phyloP scores from a whole-genome alignment of 2,113 vertebrate genomes.

The Herpailurus yagouaroundi region DNA sequence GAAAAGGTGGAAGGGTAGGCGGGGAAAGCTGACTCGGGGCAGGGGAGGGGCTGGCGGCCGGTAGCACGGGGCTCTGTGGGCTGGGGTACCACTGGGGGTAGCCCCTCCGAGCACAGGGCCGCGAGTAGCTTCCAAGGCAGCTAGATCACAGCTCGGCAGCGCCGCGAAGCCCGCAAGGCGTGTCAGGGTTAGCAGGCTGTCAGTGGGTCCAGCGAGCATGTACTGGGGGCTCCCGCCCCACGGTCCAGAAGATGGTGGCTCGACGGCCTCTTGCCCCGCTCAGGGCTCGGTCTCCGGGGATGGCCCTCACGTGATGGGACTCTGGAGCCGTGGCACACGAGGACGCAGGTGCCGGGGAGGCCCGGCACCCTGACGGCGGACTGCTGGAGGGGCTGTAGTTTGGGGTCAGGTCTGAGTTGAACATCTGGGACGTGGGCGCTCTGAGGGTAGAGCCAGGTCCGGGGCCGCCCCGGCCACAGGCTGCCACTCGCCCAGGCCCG shows the following conservation, averaged over 20 bases:
- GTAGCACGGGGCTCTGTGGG: accelerated
- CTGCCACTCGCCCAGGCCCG: not conserved
- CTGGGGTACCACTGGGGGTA: accelerated
- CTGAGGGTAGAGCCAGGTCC: not conserved
- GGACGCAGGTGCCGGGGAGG: not conserved
- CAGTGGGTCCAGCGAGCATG: not conserved
- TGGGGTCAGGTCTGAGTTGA: not conserved
- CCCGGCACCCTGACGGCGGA: not conserved
- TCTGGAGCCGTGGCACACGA: not conserved
- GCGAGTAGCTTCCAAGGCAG: not conserved
- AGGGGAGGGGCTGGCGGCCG: not conserved
- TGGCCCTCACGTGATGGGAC: not conserved
- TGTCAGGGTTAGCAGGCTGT: not conserved
- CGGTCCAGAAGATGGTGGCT: not conserved
- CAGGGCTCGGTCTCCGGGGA: not conserved
- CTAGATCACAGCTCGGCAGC: too few relatives aligned
- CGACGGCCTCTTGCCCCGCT: not conserved
- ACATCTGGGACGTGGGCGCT: not conserved
- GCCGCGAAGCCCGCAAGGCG: not conserved
- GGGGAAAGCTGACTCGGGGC: not conserved
- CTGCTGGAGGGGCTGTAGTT: not conserved
- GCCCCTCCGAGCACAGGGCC: not conserved
- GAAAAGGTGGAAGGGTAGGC: not conserved
- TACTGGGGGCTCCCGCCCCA: not conserved
- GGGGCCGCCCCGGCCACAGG: not conserved